These are phyloP conservation scores for Actinia tenebrosa DNA, from an alignment of 64 coral and sea anemone species.

Conservation along the genomic window DNA sequence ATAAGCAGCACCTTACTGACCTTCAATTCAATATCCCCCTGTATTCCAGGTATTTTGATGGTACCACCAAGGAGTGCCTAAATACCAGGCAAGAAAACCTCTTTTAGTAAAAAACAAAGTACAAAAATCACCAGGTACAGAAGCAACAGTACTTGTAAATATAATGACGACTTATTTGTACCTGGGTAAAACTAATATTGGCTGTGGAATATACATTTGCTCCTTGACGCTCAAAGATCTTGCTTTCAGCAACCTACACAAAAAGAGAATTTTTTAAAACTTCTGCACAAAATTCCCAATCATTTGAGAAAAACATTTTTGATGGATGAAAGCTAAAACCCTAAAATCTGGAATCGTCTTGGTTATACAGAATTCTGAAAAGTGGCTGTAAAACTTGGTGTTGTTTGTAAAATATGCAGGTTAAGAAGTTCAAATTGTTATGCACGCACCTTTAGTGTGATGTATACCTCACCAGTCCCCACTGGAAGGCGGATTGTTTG, in stretches of 20 bases:
- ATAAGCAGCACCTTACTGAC: neutral
- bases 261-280: too few relatives aligned
- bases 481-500: conserved; percentile 86
- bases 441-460: conserved; percentile 73
- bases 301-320: too few relatives aligned
- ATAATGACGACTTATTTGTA: neutral
- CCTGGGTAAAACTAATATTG: conserved; percentile 90
- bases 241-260: conserved; percentile 79
- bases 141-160: neutral
- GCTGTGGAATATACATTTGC: conserved; percentile 72
- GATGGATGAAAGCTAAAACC: too few relatives aligned
- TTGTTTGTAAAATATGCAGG: neutral
- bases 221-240: conserved; percentile 89
- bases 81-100: conserved; percentile 30
- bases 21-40: conserved; percentile 85
- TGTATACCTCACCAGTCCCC: conserved; percentile 81
- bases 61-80: conserved; percentile 88
- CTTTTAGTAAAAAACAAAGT: neutral
- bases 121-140: neutral
- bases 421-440: too few relatives aligned
- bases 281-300: too few relatives aligned
- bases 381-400: too few relatives aligned
- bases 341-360: too few relatives aligned
- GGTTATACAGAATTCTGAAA: too few relatives aligned
- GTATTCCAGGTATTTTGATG: conserved; percentile 71